Evolutionary conservation across 2,797 vertebrate species (phyloP).

Genomic region (Sitta carolinensis): DNA sequence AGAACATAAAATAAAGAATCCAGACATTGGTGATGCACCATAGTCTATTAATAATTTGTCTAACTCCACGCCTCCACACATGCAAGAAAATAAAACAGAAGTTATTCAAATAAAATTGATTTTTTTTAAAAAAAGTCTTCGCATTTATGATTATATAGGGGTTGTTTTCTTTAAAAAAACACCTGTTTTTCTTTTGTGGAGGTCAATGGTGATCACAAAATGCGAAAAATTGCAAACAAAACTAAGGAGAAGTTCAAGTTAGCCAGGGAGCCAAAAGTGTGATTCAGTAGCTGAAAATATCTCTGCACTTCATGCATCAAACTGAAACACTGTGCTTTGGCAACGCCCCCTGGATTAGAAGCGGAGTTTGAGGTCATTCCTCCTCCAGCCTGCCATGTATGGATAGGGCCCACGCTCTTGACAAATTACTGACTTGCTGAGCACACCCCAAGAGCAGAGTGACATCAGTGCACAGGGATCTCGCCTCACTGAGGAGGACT

Average conservation of each 20-base stretch:
- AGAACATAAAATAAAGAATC: not conserved
- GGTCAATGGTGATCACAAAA: not conserved
- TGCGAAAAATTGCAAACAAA: conserved; percentile 42
- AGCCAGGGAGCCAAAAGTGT: conserved; percentile 54
- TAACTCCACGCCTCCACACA: not conserved
- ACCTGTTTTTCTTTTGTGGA: not conserved
- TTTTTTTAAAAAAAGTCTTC: not conserved
- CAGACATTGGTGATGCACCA: conserved; percentile 3
- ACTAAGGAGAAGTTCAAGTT: conserved; percentile 40
- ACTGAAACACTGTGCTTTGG: conserved; percentile 73
- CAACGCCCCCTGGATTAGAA: conserved; percentile 59
- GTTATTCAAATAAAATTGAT: not conserved
- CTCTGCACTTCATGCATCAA: conserved; percentile 68
- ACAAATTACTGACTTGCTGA: conserved; percentile 45
- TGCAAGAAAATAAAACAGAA: conserved; percentile 2
- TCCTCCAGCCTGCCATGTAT: conserved; percentile 68
- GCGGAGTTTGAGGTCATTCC: conserved; percentile 60
- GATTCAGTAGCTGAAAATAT: conserved; percentile 76
- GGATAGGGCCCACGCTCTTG: conserved; percentile 52
- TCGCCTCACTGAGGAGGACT: conserved; percentile 29
- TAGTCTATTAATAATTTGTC: conserved; percentile 25
- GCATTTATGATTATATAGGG: not conserved
- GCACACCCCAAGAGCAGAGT: conserved; percentile 6
- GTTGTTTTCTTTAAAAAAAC: not conserved
- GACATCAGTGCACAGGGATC: conserved; percentile 21